Evolutionary conservation across 1,140 invertebrate species (phyloP).

Genomic region (Plodia interpunctella): DNA sequence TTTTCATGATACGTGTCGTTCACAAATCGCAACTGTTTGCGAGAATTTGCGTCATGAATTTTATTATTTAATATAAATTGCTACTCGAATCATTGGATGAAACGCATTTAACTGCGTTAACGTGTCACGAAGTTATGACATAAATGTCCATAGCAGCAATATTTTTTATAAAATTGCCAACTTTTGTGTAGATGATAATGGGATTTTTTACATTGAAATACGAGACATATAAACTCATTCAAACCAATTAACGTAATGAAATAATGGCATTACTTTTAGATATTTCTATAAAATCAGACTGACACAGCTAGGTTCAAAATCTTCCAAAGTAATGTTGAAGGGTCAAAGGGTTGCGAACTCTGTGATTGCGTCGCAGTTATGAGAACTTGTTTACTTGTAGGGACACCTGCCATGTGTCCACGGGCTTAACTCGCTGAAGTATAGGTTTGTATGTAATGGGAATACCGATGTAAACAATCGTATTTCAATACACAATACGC

Average conservation of each 20-base stretch:
- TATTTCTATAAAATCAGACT: too few relatives aligned
- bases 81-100: background rate
- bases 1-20: background rate
- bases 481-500: conserved; percentile 3
- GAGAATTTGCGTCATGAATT: background rate
- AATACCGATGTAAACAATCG: too few relatives aligned
- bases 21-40: background rate
- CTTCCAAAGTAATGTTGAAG: background rate
- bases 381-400: background rate
- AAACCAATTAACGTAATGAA: too few relatives aligned
- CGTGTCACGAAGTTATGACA: too few relatives aligned
- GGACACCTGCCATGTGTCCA: background rate
- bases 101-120: background rate
- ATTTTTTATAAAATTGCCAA: too few relatives aligned
- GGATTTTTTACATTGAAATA: too few relatives aligned
- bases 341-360: background rate
- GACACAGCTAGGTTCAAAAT: too few relatives aligned
- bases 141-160: too few relatives aligned
- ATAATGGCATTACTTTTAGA: too few relatives aligned
- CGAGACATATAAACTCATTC: too few relatives aligned
- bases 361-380: background rate
- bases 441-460: too few relatives aligned
- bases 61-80: background rate
- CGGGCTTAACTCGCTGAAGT: background rate
- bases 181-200: too few relatives aligned